Evolutionary conservation across 1,140 invertebrate genomes (phyloP).

Genomic region (Sarcophaga peregrina): DNA sequence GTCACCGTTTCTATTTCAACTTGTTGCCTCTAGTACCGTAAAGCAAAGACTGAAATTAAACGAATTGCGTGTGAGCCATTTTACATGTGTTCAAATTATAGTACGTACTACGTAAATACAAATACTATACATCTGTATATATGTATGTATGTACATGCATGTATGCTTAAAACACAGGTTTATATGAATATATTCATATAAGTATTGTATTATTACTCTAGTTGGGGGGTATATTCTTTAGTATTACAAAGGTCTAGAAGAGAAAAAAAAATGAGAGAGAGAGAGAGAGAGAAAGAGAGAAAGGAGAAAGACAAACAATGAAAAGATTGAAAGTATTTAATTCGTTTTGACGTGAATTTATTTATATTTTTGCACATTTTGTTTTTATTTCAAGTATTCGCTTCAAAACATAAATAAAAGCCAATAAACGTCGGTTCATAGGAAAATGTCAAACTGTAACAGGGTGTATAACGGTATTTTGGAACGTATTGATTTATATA

Average conservation of each 20-base stretch:
- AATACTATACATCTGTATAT: no score
- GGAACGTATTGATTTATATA: no score
- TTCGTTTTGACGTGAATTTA: background rate
- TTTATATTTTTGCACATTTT: conserved; percentile 24
- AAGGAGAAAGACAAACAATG: no score
- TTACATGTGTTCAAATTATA: background rate
- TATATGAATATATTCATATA: background rate
- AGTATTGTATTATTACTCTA: background rate
- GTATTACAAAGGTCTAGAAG: background rate
- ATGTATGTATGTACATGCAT: no score
- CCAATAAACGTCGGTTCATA: background rate
- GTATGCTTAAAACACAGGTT: no score
- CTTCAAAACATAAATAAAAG: background rate
- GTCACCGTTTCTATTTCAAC: conserved; percentile 32
- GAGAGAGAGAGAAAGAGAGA: no score
- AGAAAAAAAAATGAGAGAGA: no score
- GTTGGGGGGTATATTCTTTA: background rate
- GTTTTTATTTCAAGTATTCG: conserved; percentile 9
- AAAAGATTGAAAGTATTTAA: no score
- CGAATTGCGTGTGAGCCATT: conserved; percentile 9
- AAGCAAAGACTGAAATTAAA: conserved; percentile 7
- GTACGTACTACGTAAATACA: background rate
- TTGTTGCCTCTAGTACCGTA: conserved; percentile 23
- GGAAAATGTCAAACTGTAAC: conserved; percentile 27
- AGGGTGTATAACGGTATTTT: background rate